These are phyloP conservation scores for Bos indicus DNA, from an alignment of 2,113 vertebrate genomes.

Conservation along the genomic window DNA sequence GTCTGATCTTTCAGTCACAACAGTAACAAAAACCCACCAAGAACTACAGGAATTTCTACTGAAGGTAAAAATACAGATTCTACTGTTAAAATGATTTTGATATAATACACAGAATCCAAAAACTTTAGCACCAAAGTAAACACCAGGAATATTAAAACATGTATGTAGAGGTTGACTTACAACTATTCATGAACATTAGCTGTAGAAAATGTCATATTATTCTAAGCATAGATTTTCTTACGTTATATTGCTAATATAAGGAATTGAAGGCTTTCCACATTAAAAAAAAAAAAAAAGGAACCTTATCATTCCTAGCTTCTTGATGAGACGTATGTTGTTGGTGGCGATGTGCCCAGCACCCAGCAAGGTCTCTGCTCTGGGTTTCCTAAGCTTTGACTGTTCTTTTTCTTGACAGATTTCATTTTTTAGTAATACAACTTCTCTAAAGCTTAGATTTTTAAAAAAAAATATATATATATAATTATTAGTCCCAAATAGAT, in stretches of 20 bases:
- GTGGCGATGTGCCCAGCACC: background rate
- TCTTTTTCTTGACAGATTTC: background rate
- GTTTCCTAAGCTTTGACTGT: background rate
- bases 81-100: conserved; percentile 55
- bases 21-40: conserved; percentile 93
- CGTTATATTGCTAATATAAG: background rate
- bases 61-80: conserved; percentile 84
- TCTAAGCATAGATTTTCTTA: background rate
- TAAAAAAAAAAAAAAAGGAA: background rate
- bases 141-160: background rate
- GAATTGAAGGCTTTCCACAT: background rate
- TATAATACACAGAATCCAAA: conserved; percentile 16
- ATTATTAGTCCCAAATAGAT: background rate
- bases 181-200: background rate
- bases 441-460: background rate
- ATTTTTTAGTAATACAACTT: background rate
- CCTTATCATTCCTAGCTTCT: background rate
- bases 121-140: background rate
- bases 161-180: background rate
- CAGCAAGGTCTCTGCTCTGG: background rate
- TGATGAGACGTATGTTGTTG: background rate
- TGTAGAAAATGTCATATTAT: background rate
- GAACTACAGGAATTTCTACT: conserved; percentile 95
- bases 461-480: background rate
- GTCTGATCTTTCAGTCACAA: conserved; percentile 90